phyloP scores from a whole-genome alignment of 2,888 invertebrate genomes.

The Micoletzkya japonica region DNA sequence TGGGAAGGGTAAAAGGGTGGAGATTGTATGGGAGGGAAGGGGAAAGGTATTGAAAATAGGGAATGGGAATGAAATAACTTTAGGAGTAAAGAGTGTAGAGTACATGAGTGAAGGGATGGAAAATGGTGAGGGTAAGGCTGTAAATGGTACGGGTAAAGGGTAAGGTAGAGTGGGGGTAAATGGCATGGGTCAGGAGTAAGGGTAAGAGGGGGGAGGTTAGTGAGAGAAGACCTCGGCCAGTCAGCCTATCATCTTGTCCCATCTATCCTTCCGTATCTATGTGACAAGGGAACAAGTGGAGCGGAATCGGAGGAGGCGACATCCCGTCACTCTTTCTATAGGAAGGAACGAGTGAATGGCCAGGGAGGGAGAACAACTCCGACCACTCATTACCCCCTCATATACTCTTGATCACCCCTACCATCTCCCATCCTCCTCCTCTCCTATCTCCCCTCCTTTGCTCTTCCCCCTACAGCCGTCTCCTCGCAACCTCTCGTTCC shows the following conservation, averaged over 20 bases:
- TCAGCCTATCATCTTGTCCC: slow-evolving; percentile 24
- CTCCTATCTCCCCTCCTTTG: neutral
- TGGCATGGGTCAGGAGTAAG: neutral
- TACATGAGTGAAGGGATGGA: no score
- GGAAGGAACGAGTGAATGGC: neutral
- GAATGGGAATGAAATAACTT: no score
- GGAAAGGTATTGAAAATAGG: no score
- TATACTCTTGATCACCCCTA: no score
- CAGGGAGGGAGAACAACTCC: neutral
- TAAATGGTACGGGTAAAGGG: no score
- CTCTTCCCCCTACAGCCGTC: neutral
- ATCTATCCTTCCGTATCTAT: slow-evolving; percentile 19
- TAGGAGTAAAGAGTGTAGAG: no score
- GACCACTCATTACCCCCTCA: no score
- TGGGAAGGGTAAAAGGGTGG: no score
- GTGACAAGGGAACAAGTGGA: slow-evolving; percentile 28
- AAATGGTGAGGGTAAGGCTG: no score
- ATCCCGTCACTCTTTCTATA: slow-evolving; percentile 19
- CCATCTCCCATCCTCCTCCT: neutral
- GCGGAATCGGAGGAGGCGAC: slow-evolving; percentile 22
- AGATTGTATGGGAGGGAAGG: no score
- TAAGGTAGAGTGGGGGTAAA: neutral
- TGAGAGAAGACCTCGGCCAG: no score
- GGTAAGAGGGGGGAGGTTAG: neutral
- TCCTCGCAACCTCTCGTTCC: neutral